Percentiles rank a stretch among this genome's conserved stretches.
These are phyloP conservation scores for Monoplex corrugatus DNA, from an alignment of 2,888 invertebrate genomes.

Conservation along the genomic window DNA sequence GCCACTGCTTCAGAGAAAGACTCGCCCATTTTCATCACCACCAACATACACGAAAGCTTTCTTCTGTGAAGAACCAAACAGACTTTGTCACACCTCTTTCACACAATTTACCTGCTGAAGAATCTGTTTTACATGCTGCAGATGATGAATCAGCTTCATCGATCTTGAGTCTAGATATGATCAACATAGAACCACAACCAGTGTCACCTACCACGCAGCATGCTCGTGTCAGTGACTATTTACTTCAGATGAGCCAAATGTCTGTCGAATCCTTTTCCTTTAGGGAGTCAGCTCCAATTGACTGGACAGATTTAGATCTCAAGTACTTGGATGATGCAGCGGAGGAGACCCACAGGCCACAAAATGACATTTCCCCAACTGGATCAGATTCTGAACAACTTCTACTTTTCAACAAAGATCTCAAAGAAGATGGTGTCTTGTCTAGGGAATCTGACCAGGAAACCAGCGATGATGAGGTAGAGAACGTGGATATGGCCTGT, in stretches of 20 bases:
- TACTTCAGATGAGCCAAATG: slow-evolving; percentile 23
- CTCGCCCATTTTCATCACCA: background rate
- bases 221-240: slow-evolving; percentile 24
- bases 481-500: background rate
- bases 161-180: slow-evolving; percentile 40
- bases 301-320: background rate
- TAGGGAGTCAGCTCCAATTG: background rate
- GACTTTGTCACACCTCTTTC: slow-evolving; percentile 14
- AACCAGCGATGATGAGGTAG: background rate
- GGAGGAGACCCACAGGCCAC: background rate
- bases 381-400: too few relatives aligned
- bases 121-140: background rate
- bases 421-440: background rate
- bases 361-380: background rate
- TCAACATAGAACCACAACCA: slow-evolving; percentile 2
- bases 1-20: slow-evolving; percentile 4
- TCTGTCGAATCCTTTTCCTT: background rate
- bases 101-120: background rate
- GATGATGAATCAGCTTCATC: background rate
- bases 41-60: background rate
- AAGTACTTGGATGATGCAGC: background rate
- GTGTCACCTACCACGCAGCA: background rate
- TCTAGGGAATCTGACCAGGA: background rate
- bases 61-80: slow-evolving; percentile 49
- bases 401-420: background rate